Base-by-base conservation (phyloP, 2,797 vertebrate genomes). In the Cercopithecus mitis region DNA sequence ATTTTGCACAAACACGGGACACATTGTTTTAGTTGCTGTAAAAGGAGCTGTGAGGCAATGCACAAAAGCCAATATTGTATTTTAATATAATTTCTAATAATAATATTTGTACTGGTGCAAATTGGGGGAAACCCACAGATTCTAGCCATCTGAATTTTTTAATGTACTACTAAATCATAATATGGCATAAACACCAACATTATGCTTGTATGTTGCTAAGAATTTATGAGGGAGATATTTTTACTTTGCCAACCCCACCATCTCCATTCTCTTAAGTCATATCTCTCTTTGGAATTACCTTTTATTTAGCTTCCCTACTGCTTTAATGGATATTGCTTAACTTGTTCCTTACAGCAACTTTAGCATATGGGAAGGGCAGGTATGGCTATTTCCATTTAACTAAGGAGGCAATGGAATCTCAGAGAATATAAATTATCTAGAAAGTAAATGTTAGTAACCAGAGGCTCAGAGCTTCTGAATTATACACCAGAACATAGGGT, bases 201-300 rank as follows among this genome's bases (percentile, higher is more conserved):
- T 92, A 79, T 72, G n/a, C 41, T 87, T 91, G 70, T 88, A 73
- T 73, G 19, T 93, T 94, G 72, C 87, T 57, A 70, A 97, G 39
- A 80, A 90, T 95, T 55, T 85, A 36, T 80, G 80, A 87, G 36
- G 55, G 43, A 90, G 52, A 4, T 81, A 73, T 58, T 91, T 92
- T 96, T 89, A 61, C 79, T 36, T 91, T 75, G 4, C 33, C 36
- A 77, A 61, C 45, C 27, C 64, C 22, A 84, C 7, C 75, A 87
- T 70, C 41, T 86, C 55, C 43, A 72, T 93, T 79, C 12, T 96
- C 25, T 76, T 72, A 55, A 76, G 55, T 75, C 33, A 20, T 36
- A 36, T 83, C 15, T 96, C 27, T 95, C 83, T 72, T 6, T 87
- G 87, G 91, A 96, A 85, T 97, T 67, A n/a, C 2, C 10, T 86